A percentile compares a stretch with the other conserved stretches of the same genome.
These are phyloP conservation scores for Peucedramus taeniatus DNA, from an alignment of 2,113 vertebrate genomes.

Conservation along the genomic window DNA sequence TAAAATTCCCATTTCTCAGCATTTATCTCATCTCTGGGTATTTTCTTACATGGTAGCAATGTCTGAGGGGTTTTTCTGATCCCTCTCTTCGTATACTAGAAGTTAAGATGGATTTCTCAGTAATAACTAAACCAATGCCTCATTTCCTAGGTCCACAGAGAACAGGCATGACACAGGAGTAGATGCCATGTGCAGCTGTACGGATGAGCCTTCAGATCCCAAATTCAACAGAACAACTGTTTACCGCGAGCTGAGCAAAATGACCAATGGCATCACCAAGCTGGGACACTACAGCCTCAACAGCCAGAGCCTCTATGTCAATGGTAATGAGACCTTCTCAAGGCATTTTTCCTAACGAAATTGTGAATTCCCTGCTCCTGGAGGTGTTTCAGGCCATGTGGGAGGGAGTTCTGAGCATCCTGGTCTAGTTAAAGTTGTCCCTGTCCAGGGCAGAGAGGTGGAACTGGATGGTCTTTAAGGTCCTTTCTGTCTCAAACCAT, in stretches of 20 bases:
- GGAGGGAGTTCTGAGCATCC: neutral
- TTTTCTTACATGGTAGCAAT: neutral
- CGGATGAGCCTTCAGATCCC: neutral
- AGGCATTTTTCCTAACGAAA: neutral
- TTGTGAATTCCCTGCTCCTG: neutral
- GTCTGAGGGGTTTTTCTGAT: neutral
- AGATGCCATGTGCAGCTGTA: slow-evolving; percentile 46
- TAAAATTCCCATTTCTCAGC: neutral
- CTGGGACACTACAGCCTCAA: slow-evolving; percentile 57
- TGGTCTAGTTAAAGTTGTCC: neutral
- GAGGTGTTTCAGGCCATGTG: neutral
- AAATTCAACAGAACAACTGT: slow-evolving; percentile 19
- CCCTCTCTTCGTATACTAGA: neutral
- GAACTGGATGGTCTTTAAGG: neutral
- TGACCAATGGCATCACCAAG: slow-evolving; percentile 26
- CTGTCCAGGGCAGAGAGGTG: neutral
- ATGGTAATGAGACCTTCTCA: neutral
- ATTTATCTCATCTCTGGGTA: neutral
- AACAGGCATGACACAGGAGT: slow-evolving; percentile 6
- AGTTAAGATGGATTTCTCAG: neutral
- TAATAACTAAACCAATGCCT: neutral
- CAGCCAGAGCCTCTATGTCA: slow-evolving; percentile 19
- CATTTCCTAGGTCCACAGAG: slow-evolving; percentile 17
- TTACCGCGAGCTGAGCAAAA: slow-evolving; percentile 57
- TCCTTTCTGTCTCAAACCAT: neutral